Base-by-base conservation (phyloP, 2,113 vertebrate species). In the Stigmatopora argus region DNA sequence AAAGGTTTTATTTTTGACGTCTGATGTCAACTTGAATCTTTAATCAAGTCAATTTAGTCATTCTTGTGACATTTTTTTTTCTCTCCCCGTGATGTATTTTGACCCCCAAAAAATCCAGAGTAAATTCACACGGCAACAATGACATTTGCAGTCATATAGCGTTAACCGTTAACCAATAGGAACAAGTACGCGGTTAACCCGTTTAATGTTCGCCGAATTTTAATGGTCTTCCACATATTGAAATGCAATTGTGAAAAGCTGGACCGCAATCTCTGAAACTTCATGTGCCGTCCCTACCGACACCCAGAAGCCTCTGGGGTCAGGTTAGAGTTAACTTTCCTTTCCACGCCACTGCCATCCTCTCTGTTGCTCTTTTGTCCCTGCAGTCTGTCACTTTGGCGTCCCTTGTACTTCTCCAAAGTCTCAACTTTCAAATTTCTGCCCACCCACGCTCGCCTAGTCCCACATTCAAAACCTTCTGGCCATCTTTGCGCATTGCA, bases 381-480 rank as follows among this genome's bases (percentile, higher is more conserved):
- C 9, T 38, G 58, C 58, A 19, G 58, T 13, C n/a, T 77, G 14
- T 77, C 62, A 78, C 77, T 81, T 81, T 59, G 9, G 68, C 74
- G 78, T 79, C 80, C 47, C 31, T 73, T 67, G 61, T 21, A 47
- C 67, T 74, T 59, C 17, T 23, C 51, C 12, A n/a, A 21, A 65
- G 52, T 78, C 26, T 78, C 61, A 17, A 48, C 69, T 79, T 78
- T 72, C 69, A 74, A 69, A 69, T 74, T 64, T 66, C 66, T 11
- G 38, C 64, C 21, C 46, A 44, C 7, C 10, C 52, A 35, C 52
- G 23, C 18, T 10, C 2, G 15, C 31, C 31, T 7, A 11, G 11
- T 41, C 35, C 41, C 35, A 60, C 58, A 19, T 56, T 56, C 15
- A 56, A 56, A 56, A 23, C 34, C 35, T 60, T 18, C 58, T 18